Evolutionary conservation across 1,140 invertebrate genomes (phyloP), one percentile per base, ranked within the genome.

Genomic region (Polypedilum vanderplanki): DNA sequence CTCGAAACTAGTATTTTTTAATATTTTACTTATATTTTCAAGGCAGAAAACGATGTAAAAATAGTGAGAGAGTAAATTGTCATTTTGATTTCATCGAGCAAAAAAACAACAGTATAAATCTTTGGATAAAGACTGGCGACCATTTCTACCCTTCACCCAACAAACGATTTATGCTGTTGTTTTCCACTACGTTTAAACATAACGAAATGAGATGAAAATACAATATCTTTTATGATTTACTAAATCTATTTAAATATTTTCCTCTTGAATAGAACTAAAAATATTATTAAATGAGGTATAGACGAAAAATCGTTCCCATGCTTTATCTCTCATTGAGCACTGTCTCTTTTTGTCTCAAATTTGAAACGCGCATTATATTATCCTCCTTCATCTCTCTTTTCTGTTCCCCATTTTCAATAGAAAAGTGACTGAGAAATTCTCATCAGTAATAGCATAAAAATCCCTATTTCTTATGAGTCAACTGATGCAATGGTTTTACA

Each of bases 201-300:
- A 57, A 33, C 24, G 24, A 33, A 33, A 33, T 33, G 24, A 57
- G n/a, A 57, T 57, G 46, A 57, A 57, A 57, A 57, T n/a, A n/a
- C n/a, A n/a, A n/a, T n/a, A n/a, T 57, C 12, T 57, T 57, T 57
- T 57, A 57, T 57, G 46, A 57, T 57, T 57, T 57, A 57, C 4
- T 57, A 57, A 57, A 57, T 57, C 46, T n/a, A 57, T 57, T 57
- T 57, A 57, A 57, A 57, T 57, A 57, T 57, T 57, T 57, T 57
- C n/a, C n/a, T n/a, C n/a, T 1, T 15, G 46, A 12, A 57, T 4
- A n/a, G 4, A 12, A 57, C 46, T n/a, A 57, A 57, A 46, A 9
- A 46, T n/a, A 57, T 57, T 57, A 57, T 57, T 57, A 57, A 57
- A 57, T 57, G 46, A 57, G 12, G 46, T 12, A 57, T 57, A n/a